These are phyloP conservation scores for Hemitrygon akajei DNA, from an alignment of 2,797 vertebrate genomes.

Conservation along the genomic window DNA sequence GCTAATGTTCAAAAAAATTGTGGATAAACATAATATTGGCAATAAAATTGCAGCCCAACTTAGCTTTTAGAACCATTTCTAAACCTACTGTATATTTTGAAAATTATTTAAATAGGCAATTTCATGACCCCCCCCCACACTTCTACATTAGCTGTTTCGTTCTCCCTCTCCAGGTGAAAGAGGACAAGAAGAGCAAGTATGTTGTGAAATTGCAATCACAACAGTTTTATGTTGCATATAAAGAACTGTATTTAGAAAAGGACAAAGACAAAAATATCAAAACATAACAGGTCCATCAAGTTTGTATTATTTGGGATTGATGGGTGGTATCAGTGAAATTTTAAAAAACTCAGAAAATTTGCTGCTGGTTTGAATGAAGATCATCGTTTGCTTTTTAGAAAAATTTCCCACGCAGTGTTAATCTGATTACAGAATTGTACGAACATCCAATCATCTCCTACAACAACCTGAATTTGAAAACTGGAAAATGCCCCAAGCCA, in stretches of 20 bases:
- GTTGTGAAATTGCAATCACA: not conserved
- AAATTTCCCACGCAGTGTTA: not conserved
- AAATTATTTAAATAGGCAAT: not conserved
- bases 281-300: not conserved
- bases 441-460: not conserved
- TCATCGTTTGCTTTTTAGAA: not conserved
- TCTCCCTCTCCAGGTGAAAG: not conserved
- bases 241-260: not conserved
- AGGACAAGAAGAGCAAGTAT: not conserved
- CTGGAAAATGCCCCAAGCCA: not conserved
- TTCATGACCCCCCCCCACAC: too few species aligned
- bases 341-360: not conserved
- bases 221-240: not conserved
- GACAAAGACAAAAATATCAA: not conserved
- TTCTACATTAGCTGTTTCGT: not conserved
- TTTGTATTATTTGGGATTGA: not conserved
- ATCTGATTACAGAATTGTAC: not conserved
- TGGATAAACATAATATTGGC: not conserved
- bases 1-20: not conserved
- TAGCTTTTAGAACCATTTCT: not conserved
- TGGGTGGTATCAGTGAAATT: not conserved
- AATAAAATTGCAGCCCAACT: not conserved
- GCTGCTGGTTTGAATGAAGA: not conserved
- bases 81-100: not conserved
- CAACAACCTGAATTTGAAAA: not conserved